Evolutionary conservation across 2,888 invertebrate genomes (phyloP).

Genomic region (Drosophila siamana): DNA sequence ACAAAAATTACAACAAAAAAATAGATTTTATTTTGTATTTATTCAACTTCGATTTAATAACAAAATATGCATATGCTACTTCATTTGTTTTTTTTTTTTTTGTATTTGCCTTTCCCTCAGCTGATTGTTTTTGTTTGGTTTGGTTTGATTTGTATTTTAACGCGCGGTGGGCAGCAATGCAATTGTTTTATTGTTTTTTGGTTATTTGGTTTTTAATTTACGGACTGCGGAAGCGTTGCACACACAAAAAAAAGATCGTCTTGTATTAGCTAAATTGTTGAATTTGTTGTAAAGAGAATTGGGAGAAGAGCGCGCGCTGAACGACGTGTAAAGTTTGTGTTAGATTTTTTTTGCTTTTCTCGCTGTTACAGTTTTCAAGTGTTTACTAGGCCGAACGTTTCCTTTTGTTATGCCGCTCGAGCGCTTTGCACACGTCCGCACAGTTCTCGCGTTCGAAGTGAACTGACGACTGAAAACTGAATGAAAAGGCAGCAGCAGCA

Average conservation of each 20-base stretch:
- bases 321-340: slow-evolving; percentile 32
- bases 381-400: slow-evolving; percentile 52
- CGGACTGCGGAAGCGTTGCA: too few relatives aligned
- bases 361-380: slow-evolving; percentile 10
- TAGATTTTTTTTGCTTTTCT: slow-evolving; percentile 15
- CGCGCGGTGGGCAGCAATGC: too few relatives aligned
- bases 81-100: slow-evolving; percentile 22
- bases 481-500: slow-evolving; percentile 60
- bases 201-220: too few relatives aligned
- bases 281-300: slow-evolving; percentile 6
- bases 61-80: neutral
- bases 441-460: slow-evolving; percentile 85
- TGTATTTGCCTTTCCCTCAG: neutral
- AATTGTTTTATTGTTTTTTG: too few relatives aligned
- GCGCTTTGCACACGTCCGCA: slow-evolving; percentile 83
- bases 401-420: slow-evolving; percentile 40
- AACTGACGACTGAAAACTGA: slow-evolving; percentile 79
- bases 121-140: slow-evolving; percentile 1
- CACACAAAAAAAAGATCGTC: neutral
- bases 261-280: neutral
- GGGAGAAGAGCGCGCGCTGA: slow-evolving; percentile 44
- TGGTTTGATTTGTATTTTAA: slow-evolving; percentile 1
- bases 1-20: slow-evolving; percentile 44
- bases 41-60: too few relatives aligned
- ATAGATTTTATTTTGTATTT: slow-evolving; percentile 2